Evolutionary conservation across 2,888 invertebrate genomes (phyloP).

Genomic region (Dynastes tityus): DNA sequence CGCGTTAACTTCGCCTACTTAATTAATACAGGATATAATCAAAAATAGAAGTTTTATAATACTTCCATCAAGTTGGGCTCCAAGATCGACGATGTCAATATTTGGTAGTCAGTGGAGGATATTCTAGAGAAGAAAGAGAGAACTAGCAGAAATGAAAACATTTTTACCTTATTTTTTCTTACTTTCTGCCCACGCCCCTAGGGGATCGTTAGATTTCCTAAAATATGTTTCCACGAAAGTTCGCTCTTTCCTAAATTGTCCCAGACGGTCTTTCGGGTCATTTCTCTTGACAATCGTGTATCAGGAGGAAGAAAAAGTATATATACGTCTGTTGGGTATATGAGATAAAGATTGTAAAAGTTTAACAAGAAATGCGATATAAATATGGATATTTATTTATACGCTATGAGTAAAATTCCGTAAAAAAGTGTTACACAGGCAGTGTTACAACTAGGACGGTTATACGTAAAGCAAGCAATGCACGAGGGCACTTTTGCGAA

Average conservation of each 20-base stretch:
- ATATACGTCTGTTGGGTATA: constrained; percentile 19
- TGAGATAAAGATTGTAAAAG: constrained; percentile 8
- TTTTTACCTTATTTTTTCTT: constrained; percentile 8
- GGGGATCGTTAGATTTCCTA: constrained; percentile 45
- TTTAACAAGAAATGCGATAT: constrained; percentile 5
- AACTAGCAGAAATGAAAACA: constrained; percentile 8
- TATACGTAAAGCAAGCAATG: too few species aligned
- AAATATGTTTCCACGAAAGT: constrained; percentile 42
- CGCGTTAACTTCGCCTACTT: constrained; percentile 7
- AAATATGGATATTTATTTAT: neutral
- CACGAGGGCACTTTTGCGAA: too few species aligned
- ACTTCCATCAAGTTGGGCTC: constrained; percentile 4
- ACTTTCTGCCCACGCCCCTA: neutral
- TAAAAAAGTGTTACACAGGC: too few species aligned
- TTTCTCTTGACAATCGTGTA: constrained; percentile 42
- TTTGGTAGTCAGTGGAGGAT: constrained; percentile 5
- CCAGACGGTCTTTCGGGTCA: constrained; percentile 43
- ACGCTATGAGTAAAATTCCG: too few species aligned
- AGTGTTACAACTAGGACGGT: too few species aligned
- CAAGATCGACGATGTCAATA: neutral
- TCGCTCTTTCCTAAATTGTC: constrained; percentile 42
- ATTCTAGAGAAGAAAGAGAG: neutral
- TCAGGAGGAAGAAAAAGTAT: constrained; percentile 23
- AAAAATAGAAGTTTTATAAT: constrained; percentile 1
- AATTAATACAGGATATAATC: constrained; percentile 20